phyloP scores from a whole-genome alignment of 2,888 invertebrate genomes.

The Ochropleura leucogaster region DNA sequence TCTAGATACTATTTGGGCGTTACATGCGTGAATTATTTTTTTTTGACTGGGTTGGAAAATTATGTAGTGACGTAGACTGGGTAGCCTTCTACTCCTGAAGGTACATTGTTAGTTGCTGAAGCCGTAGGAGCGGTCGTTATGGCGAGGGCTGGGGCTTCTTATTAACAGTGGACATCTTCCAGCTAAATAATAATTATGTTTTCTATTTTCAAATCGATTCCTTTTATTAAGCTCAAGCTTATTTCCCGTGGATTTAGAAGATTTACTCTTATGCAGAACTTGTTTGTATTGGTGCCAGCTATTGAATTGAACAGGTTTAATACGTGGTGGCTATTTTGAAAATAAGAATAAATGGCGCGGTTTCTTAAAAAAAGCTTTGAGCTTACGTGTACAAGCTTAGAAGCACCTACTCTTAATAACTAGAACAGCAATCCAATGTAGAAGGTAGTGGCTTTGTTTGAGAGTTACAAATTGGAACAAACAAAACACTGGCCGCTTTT shows the following conservation, averaged over 20 bases:
- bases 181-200: neutral
- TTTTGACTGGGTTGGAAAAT: neutral
- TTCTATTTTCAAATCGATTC: neutral
- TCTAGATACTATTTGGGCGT: no score
- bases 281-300: no score
- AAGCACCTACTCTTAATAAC: neutral
- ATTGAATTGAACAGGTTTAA: no score
- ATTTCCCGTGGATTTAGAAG: no score
- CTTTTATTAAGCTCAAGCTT: neutral
- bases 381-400: no score
- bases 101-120: neutral
- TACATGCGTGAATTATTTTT: neutral
- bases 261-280: no score
- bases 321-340: no score
- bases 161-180: neutral
- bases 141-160: neutral
- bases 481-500: slow-evolving; percentile 25
- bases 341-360: no score
- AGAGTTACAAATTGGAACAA: slow-evolving; percentile 22
- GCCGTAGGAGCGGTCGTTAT: neutral
- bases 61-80: neutral
- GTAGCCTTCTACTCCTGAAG: neutral
- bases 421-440: neutral
- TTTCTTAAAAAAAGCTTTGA: no score
- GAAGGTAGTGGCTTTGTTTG: neutral